Evolutionary conservation across 2,888 invertebrate genomes (phyloP), one percentile per base, ranked within the genome.

Genomic region (Cataglyphis livida): DNA sequence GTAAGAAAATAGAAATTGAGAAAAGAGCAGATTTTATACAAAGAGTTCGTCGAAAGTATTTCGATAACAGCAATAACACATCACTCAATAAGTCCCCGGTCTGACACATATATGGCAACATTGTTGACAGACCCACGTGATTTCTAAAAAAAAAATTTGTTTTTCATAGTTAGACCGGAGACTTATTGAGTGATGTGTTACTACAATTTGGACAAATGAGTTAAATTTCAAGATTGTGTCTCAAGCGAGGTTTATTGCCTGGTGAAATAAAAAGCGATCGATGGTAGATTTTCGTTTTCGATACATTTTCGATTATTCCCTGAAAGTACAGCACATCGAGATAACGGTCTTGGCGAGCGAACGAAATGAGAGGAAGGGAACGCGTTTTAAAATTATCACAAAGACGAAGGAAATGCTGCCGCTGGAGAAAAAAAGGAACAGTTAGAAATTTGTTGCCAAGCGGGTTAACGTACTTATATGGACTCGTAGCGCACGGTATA

Each of bases 321-420:
- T 81, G 85, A 87, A 85, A 88, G 83, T 90, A 89, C 88, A 81
- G 85, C 86, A 87, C 84, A 88, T 85, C 81, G 54, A 84, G 90
- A 90, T 91, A 91, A 91, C 82, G 81, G 38, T 59, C 78, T 70
- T 12, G 28, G 48, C 82, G 83, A 68, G 51, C 81, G 51, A 61
- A 70, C 54, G 57, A 57, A 70, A 82, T 48, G 38, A 10, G 54
- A 44, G 25, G 35, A 57, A 35, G 25, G 21, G 32, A 79, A 84
- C 38, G 61, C 65, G 81, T 87, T 88, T 89, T 76, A 88, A 83
- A 87, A 68, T 88, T 88, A 89, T 88, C 62, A 59, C 54, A 68
- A 44, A 78, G 70, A 48, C 51, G 64, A 61, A 44, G 44, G 15
- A 71, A 65, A 41, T 25, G n/a, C 48, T 25, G 41, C 15, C 15